These are phyloP conservation scores for Molossus alvarezi DNA, from an alignment of 2,797 vertebrate genomes.

Conservation along the genomic window DNA sequence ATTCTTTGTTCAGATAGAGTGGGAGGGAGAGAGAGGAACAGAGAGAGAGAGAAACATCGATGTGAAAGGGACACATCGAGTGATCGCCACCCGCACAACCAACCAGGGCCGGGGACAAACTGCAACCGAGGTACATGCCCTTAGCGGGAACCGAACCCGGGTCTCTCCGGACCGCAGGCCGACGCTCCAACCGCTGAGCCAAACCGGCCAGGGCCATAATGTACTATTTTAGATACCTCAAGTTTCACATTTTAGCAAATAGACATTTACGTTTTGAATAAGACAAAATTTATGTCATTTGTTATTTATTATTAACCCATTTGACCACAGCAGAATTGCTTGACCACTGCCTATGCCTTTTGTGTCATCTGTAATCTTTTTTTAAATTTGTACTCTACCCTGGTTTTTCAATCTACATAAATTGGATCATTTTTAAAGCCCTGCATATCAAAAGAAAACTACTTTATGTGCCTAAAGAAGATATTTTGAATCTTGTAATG, in stretches of 20 bases:
- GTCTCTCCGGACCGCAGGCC: too few species aligned
- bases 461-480: background rate
- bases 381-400: background rate
- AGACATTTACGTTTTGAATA: background rate
- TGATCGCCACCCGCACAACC: too few species aligned
- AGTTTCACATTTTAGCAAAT: conserved; percentile 1
- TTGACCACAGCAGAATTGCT: background rate
- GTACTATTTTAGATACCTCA: background rate
- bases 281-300: background rate
- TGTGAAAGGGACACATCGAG: too few species aligned
- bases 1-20: too few species aligned
- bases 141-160: too few species aligned
- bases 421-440: conserved; percentile 16
- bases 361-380: background rate
- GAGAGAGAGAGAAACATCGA: too few species aligned
- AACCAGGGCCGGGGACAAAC: too few species aligned
- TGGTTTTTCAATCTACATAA: background rate
- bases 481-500: conserved; percentile 12
- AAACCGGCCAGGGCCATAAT: too few species aligned
- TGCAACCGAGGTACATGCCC: too few species aligned
- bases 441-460: background rate
- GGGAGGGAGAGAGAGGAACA: too few species aligned
- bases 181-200: too few species aligned
- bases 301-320: conserved; percentile 15
- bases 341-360: background rate